Evolutionary conservation across 1,140 invertebrate genomes (phyloP), one percentile per base, ranked within the genome.

Genomic region (Neodiprion lecontei): DNA sequence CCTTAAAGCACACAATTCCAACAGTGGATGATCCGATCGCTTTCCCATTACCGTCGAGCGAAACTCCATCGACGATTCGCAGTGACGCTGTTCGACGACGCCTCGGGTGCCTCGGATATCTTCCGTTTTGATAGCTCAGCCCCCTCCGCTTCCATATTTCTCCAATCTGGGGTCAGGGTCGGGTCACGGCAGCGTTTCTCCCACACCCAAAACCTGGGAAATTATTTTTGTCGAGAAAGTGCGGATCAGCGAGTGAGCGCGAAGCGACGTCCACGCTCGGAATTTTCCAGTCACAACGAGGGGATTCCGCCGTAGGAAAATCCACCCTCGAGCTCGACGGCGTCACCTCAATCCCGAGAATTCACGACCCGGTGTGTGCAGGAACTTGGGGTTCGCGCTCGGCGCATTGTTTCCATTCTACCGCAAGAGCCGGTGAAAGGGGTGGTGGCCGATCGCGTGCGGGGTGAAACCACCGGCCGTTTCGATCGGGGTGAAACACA

Each of bases 291-390:
- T 21, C 17, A 21, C 79, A 82, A 82, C 81, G 79, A 81, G 79
- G 79, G 81, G 81, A 82, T 82, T 81, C 80, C 80, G 68, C 17
- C 17, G 17, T 21, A 21, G 17, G 17, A 21, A 21, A 21, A 21
- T 21, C 74, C 73, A 76, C 75, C 67, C 76, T 80, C 79, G 76
- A 78, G 79, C 79, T 76, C 72, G 14, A 70, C 73, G 74, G 76
- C 76, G 74, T 10, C n/a, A 53, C 50, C 50, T n/a, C 50, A 53
- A 53, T 11, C 50, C 50, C 50, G 10, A 53, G 50, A 53, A 53
- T 53, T 53, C 50, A 10, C n/a, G 50, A 14, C 10, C 50, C 50
- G 50, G 50, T 53, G 50, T n/a, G n/a, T 53, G 17, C 17, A 8
- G 21, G n/a, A 61, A 76, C 69, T 76, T 48, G 40, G 70, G 28